Conservation (phyloP, 2,113 vertebrate species). For the Thamnaconus septentrionalis region DNA sequence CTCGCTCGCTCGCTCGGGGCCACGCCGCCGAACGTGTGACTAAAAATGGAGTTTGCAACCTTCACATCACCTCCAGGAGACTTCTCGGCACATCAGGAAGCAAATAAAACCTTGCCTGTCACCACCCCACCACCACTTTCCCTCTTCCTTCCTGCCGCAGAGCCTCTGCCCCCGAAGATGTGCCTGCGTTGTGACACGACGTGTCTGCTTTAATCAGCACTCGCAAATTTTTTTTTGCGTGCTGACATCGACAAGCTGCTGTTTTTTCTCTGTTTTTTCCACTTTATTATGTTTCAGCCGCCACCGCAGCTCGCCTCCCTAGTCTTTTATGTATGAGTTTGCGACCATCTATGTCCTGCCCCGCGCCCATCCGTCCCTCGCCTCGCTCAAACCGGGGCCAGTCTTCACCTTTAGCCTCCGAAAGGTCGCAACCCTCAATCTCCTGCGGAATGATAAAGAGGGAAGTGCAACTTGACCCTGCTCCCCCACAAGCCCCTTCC, state of each 20-base stretch:
- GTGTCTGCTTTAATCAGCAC: background rate
- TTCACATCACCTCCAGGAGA: constrained; percentile 31
- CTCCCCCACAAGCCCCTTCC: no score
- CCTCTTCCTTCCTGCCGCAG: background rate
- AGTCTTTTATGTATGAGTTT: constrained; percentile 9
- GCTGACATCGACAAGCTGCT: no score
- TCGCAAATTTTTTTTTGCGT: no score
- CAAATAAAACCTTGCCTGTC: no score
- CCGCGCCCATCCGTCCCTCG: constrained; percentile 10
- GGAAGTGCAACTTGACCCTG: constrained; percentile 21
- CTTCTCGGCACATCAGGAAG: constrained; percentile 8
- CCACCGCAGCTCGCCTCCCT: background rate
- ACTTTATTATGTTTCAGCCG: no score
- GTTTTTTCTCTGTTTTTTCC: no score
- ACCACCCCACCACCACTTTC: background rate
- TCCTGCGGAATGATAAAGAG: constrained; percentile 60
- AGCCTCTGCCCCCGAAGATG: background rate
- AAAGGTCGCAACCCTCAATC: constrained; percentile 40
- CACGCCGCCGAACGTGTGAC: constrained; percentile 23
- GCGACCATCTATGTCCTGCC: constrained; percentile 28
- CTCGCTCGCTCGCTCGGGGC: constrained; percentile 21
- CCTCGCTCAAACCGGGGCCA: constrained; percentile 7
- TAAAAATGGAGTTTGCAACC: constrained; percentile 37
- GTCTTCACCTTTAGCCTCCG: constrained; percentile 53
- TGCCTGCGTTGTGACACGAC: background rate